Conservation (phyloP, 2,888 invertebrate genomes). For the Nemoura dubitans region DNA sequence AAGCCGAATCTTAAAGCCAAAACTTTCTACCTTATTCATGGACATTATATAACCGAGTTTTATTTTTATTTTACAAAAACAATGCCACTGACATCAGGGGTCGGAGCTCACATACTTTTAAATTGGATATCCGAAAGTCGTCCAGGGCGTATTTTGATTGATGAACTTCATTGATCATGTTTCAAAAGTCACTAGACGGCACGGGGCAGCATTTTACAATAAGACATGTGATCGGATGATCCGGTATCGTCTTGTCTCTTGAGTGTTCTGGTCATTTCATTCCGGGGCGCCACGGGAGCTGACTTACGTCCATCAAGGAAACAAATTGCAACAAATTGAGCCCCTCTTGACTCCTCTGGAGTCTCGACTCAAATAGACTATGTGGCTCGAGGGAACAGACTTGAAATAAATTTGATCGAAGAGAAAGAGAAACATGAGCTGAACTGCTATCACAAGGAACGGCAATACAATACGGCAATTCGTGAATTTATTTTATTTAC, state of each 20-base stretch:
- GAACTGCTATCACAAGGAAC: too few relatives aligned
- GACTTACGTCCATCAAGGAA: slow-evolving; percentile 17
- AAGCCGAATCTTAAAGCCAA: too few relatives aligned
- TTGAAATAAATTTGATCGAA: neutral
- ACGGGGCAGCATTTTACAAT: neutral
- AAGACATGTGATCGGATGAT: slow-evolving; percentile 7
- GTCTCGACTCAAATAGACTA: too few relatives aligned
- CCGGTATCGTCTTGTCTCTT: neutral
- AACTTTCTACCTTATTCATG: neutral
- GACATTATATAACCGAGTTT: neutral
- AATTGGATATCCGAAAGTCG: slow-evolving; percentile 34
- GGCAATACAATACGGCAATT: too few relatives aligned
- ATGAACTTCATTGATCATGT: slow-evolving; percentile 15
- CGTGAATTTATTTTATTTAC: too few relatives aligned
- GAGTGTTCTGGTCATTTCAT: slow-evolving; percentile 34
- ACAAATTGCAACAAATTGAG: slow-evolving; percentile 16
- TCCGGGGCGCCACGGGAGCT: neutral
- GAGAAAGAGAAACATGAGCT: too few relatives aligned
- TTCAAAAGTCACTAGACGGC: neutral
- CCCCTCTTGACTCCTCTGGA: neutral
- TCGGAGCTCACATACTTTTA: slow-evolving; percentile 17
- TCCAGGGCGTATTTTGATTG: slow-evolving; percentile 25
- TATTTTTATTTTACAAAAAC: neutral
- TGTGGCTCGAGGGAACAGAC: neutral
- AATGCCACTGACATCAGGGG: neutral